These are phyloP conservation scores for Pyrocephalus nanus DNA, from an alignment of 2,797 vertebrate species.

Conservation along the genomic window DNA sequence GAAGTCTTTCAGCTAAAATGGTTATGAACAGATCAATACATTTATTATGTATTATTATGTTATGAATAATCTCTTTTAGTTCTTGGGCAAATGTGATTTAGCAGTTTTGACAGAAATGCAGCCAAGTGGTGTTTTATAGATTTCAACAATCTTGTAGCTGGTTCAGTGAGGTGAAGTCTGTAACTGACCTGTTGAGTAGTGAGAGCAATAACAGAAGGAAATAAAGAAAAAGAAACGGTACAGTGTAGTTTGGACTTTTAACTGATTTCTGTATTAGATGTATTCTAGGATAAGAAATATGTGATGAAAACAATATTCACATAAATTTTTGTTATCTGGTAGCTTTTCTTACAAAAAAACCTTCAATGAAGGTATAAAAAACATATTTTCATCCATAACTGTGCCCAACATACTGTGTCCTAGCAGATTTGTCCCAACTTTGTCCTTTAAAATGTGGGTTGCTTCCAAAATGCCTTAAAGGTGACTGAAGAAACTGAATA, in stretches of 20 bases:
- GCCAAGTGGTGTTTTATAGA: not conserved
- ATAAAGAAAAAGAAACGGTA: not conserved
- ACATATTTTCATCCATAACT: not conserved
- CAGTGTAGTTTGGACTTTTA: not conserved
- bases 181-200: not conserved
- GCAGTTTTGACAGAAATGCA: constrained; percentile 20
- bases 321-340: not conserved
- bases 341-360: not conserved
- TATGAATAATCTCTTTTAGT: constrained; percentile 20
- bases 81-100: not conserved
- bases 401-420: not conserved
- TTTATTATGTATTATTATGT: not conserved
- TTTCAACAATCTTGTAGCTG: not conserved
- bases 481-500: not conserved
- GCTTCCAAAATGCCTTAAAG: not conserved
- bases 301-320: not conserved
- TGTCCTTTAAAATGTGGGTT: not conserved
- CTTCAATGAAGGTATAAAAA: not conserved
- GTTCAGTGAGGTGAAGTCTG: not conserved
- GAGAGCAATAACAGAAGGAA: not conserved
- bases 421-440: not conserved
- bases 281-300: not conserved
- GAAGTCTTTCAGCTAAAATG: not conserved
- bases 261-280: not conserved
- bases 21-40: constrained; percentile 14